phyloP scores from a whole-genome alignment of 2,113 vertebrate genomes.

The Leptodactylus fuscus region DNA sequence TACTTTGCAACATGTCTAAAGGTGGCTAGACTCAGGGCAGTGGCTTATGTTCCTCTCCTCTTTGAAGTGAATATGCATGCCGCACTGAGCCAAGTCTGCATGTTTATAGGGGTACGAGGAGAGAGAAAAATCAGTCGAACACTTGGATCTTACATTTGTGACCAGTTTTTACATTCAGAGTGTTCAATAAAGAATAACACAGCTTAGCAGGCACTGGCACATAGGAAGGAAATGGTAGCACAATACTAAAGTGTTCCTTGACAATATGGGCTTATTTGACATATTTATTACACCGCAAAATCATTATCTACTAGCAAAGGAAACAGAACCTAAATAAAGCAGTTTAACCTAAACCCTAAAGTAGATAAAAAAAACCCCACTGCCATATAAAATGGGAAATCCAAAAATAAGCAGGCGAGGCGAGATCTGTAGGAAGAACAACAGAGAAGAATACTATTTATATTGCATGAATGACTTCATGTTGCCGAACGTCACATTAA shows the following conservation, averaged over 20 bases:
- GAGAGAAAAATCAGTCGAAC: too few relatives aligned
- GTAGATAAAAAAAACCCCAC: slow-evolving; percentile 15
- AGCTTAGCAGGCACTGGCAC: neutral
- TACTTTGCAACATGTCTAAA: too few relatives aligned
- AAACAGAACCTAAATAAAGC: slow-evolving; percentile 44
- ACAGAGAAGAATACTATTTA: neutral
- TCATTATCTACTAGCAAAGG: slow-evolving; percentile 45
- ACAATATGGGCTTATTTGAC: slow-evolving; percentile 15
- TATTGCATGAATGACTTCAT: too few relatives aligned
- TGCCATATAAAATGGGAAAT: slow-evolving; percentile 28
- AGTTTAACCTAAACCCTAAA: slow-evolving; percentile 24
- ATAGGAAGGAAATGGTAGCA: neutral
- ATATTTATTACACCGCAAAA: slow-evolving; percentile 39
- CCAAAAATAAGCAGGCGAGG: slow-evolving; percentile 33
- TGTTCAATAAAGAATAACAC: neutral
- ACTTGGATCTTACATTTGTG: too few relatives aligned
- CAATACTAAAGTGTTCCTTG: neutral
- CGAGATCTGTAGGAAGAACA: neutral
- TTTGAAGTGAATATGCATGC: too few relatives aligned
- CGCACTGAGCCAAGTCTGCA: too few relatives aligned
- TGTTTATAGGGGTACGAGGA: too few relatives aligned
- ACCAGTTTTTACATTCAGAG: too few relatives aligned
- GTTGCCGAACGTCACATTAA: neutral
- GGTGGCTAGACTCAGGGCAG: too few relatives aligned
- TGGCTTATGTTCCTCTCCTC: too few relatives aligned